These are phyloP conservation scores for Luperina testacea DNA, from an alignment of 2,888 invertebrate species.

Conservation along the genomic window DNA sequence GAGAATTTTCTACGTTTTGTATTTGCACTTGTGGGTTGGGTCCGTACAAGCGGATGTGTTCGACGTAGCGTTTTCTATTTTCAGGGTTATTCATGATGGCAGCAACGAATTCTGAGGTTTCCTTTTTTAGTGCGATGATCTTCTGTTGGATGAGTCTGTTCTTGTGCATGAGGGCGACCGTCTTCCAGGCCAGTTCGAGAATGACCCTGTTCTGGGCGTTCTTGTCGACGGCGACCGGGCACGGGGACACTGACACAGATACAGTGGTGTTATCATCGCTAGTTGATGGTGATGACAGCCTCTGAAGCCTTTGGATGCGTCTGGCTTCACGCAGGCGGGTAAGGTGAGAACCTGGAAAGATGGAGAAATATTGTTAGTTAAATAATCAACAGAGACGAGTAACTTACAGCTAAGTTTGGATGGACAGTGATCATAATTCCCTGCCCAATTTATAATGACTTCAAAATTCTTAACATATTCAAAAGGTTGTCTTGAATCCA, in stretches of 20 bases:
- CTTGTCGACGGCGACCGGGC: constrained; percentile 74
- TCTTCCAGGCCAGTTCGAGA: constrained; percentile 91
- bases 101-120: constrained; percentile 91
- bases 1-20: constrained; percentile 66
- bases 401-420: background rate
- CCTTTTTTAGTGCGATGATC: constrained; percentile 90
- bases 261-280: constrained; percentile 66
- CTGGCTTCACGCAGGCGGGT: constrained; percentile 82
- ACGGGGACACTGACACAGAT: constrained; percentile 50
- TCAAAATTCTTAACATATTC: background rate
- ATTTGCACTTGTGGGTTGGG: constrained; percentile 62
- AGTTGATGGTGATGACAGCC: constrained; percentile 69
- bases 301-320: constrained; percentile 80
- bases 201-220: constrained; percentile 86
- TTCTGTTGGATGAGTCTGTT: constrained; percentile 91
- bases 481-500: background rate
- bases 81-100: constrained; percentile 90
- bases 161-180: constrained; percentile 91
- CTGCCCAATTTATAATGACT: background rate
- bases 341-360: constrained; percentile 81
- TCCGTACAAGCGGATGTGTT: constrained; percentile 75
- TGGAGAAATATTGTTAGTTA: constrained; percentile 50
- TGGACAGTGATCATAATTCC: background rate
- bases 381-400: background rate
- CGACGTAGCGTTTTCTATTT: constrained; percentile 78